These are phyloP conservation scores for Latrodectus elegans DNA, from an alignment of 2,888 invertebrate genomes.

Conservation along the genomic window DNA sequence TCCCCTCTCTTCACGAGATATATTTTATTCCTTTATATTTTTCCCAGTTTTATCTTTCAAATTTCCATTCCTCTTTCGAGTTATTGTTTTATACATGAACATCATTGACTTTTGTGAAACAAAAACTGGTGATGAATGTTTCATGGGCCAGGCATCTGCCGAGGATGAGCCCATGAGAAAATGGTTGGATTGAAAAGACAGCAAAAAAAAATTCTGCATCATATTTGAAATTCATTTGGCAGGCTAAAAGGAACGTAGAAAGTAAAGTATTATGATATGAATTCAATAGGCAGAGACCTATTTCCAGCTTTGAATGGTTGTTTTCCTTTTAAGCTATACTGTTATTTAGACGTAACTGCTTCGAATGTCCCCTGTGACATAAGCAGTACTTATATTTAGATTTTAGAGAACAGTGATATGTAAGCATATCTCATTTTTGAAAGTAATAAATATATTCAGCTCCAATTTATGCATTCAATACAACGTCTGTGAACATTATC, in stretches of 20 bases:
- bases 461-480: no score
- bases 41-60: background rate
- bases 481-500: no score
- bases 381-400: no score
- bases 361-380: no score
- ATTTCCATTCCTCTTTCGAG: constrained; percentile 18
- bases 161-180: constrained; percentile 2
- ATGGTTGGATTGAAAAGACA: constrained; percentile 36
- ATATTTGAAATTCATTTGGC: constrained; percentile 24
- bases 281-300: constrained; percentile 30
- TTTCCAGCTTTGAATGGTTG: constrained; percentile 8
- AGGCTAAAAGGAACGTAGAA: constrained; percentile 18
- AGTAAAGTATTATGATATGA: constrained; percentile 8
- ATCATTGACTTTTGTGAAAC: constrained; percentile 27
- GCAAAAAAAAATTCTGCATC: constrained; percentile 1
- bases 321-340: background rate
- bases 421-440: no score
- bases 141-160: constrained; percentile 37
- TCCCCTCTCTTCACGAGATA: background rate
- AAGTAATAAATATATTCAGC: no score
- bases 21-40: background rate
- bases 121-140: constrained; percentile 55
- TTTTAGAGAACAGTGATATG: no score
- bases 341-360: no score
- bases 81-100: constrained; percentile 54